Evolutionary conservation across 2,113 vertebrate genomes (phyloP), one percentile per base, ranked within the genome.

Genomic region (Motacilla alba): DNA sequence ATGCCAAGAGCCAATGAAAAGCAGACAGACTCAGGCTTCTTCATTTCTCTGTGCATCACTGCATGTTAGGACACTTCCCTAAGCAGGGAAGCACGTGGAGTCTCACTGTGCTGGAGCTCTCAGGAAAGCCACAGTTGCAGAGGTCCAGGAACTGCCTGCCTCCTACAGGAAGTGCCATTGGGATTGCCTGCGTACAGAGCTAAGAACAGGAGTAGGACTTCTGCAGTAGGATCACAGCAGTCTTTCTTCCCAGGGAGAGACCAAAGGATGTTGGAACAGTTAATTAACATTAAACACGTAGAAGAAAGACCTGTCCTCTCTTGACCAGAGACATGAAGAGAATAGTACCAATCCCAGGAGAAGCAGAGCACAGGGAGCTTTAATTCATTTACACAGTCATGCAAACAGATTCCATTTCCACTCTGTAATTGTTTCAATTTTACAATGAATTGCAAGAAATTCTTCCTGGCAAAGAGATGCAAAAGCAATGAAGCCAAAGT

Each of bases 401-500:
- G 18, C 50, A 93, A 94, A 89, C 20, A 30, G 37, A 94, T 91
- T 78, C 43, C 55, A 62, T 75, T 94, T 93, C 80, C 55, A 58
- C 80, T 64, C 53, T 79, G 10, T 81, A 94, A 93, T 64, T 85
- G 80, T 81, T 93, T 88, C 84, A 31, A 50, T 95, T 96, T 73
- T 87, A 35, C 79, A 96, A 93, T 68, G 63, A 64, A 82, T 53
- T 79, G 41, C 79, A 91, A 95, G 66, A 94, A 93, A 88, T 67
- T 89, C 74, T 94, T 94, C 69, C 79, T 94, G 90, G 81, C 90
- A 96, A 91, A 76, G 93, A 83, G 35, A 90, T 47, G 70, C 44
- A 83, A 95, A 96, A 92, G 66, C 55, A 90, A 62, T 31, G 75
- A 87, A 96, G 73, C 53, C 43, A 37, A 85, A 90, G 46, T 41